A percentile compares a stretch with the other conserved stretches of the same genome.
These are phyloP conservation scores for Lepidostoma basale DNA, from an alignment of 1,140 invertebrate species.

Conservation along the genomic window DNA sequence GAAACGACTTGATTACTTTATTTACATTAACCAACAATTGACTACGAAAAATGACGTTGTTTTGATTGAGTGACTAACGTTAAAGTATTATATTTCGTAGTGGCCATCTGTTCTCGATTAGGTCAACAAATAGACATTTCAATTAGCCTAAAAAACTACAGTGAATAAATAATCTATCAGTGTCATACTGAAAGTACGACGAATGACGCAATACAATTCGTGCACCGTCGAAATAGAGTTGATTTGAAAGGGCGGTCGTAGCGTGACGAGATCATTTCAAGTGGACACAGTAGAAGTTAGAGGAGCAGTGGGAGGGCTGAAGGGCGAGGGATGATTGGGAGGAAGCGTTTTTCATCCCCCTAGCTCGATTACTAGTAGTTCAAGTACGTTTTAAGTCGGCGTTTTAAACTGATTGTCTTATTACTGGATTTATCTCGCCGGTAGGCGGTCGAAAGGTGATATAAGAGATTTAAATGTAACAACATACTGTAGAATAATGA, in stretches of 20 bases:
- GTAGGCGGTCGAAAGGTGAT: background rate
- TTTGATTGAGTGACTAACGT: no score
- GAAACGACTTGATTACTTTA: no score
- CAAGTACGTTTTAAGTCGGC: slow-evolving; percentile 14
- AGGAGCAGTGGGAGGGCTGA: no score
- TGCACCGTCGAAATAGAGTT: slow-evolving; percentile 8
- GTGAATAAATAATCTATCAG: slow-evolving; percentile 30
- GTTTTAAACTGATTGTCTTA: slow-evolving; percentile 28
- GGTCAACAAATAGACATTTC: slow-evolving; percentile 19
- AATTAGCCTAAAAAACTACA: slow-evolving; percentile 12
- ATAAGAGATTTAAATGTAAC: no score
- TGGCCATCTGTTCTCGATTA: slow-evolving; percentile 6
- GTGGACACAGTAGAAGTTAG: no score
- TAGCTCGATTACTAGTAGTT: slow-evolving; percentile 17
- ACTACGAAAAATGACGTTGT: no score
- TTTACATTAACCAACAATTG: no score
- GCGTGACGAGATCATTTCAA: slow-evolving; percentile 31
- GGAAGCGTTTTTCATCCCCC: background rate
- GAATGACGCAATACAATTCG: slow-evolving; percentile 29
- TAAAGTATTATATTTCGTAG: background rate
- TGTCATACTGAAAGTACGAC: slow-evolving; percentile 9
- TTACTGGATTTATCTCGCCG: background rate
- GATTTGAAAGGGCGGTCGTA: slow-evolving; percentile 34
- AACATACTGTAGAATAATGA: no score
- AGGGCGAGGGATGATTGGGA: background rate